Evolutionary conservation across 2,888 invertebrate species (phyloP).

Genomic region (Macrosoma leucophasiata): DNA sequence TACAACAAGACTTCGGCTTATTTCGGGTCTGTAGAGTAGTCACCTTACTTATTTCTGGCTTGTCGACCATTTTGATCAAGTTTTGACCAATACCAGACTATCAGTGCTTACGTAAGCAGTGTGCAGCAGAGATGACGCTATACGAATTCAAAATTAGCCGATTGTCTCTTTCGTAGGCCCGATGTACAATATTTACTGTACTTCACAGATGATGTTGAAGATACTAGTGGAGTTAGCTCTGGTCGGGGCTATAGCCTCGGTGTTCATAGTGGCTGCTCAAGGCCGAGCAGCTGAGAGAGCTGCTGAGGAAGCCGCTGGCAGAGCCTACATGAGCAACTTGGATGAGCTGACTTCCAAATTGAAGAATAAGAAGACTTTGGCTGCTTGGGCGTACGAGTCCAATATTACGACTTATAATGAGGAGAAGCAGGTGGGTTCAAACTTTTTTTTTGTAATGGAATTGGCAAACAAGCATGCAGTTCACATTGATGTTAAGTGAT

Average conservation of each 20-base stretch:
- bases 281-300: constrained; percentile 65
- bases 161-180: too few relatives aligned
- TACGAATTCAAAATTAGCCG: too few relatives aligned
- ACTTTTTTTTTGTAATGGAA: too few relatives aligned
- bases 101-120: too few relatives aligned
- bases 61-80: too few relatives aligned
- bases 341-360: constrained; percentile 75
- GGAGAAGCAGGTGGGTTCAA: constrained; percentile 56
- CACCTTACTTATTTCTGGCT: too few relatives aligned
- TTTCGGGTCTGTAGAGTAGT: neutral
- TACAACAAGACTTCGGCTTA: neutral
- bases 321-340: constrained; percentile 75
- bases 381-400: constrained; percentile 83
- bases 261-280: constrained; percentile 64
- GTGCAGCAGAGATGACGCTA: too few relatives aligned
- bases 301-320: constrained; percentile 75
- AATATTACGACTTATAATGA: constrained; percentile 84
- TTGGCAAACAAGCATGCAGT: too few relatives aligned
- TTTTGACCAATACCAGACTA: too few relatives aligned
- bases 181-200: too few relatives aligned
- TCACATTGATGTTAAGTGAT: too few relatives aligned
- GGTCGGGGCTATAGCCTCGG: constrained; percentile 63
- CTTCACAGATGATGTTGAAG: constrained; percentile 58
- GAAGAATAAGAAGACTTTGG: constrained; percentile 74
- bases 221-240: constrained; percentile 59